Percentiles rank a stretch among this genome's conserved stretches.
These are phyloP conservation scores for Macrocentrus cingulum DNA, from an alignment of 1,140 invertebrate species.

Conservation along the genomic window DNA sequence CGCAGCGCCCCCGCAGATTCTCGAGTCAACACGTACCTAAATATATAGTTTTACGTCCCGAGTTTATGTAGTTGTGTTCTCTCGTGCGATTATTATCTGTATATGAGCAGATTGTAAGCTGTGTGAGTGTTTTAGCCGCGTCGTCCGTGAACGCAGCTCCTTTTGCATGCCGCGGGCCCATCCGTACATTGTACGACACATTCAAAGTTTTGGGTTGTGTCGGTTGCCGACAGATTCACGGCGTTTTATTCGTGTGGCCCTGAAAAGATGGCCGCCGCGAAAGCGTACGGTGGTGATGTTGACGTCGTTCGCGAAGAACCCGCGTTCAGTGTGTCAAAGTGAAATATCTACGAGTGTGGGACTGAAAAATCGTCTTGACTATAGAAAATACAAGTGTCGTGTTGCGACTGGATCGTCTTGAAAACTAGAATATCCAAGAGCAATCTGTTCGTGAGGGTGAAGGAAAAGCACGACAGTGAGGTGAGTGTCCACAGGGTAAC, in stretches of 20 bases:
- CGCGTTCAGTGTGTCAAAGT: slow-evolving; percentile 46
- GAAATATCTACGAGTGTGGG: slow-evolving; percentile 34
- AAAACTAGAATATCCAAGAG: neutral
- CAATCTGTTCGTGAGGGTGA: slow-evolving; percentile 15
- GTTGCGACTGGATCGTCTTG: neutral
- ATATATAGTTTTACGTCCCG: too few species aligned
- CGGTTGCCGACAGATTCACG: slow-evolving; percentile 9
- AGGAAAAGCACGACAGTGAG: slow-evolving; percentile 22
- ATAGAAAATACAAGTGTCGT: neutral
- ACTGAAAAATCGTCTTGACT: neutral
- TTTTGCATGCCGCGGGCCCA: neutral
- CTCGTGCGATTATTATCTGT: too few species aligned
- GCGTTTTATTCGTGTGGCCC: slow-evolving; percentile 28
- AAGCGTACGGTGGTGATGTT: slow-evolving; percentile 58
- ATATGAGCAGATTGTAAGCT: too few species aligned
- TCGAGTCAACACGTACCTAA: too few species aligned
- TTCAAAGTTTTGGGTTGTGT: slow-evolving; percentile 7
- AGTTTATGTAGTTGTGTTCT: too few species aligned
- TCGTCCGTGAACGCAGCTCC: neutral
- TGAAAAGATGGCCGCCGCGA: slow-evolving; percentile 57
- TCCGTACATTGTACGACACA: neutral
- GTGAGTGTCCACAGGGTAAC: slow-evolving; percentile 25
- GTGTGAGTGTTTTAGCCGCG: neutral
- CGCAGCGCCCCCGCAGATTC: too few species aligned
- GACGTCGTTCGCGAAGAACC: slow-evolving; percentile 47